phyloP scores from a whole-genome alignment of 2,888 invertebrate species.

The Melieria omissa region DNA sequence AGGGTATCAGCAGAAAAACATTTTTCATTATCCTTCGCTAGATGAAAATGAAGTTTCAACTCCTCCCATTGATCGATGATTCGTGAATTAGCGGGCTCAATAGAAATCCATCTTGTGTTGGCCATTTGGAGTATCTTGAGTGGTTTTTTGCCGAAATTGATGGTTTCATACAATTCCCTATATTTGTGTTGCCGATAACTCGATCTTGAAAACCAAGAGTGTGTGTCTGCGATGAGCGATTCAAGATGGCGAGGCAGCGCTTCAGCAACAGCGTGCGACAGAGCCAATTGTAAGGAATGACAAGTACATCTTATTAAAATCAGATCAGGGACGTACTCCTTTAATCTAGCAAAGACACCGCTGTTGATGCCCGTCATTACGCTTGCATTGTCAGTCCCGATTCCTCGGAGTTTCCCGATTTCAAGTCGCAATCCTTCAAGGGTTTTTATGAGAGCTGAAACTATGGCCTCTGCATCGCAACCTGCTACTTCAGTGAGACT shows the following conservation, averaged over 20 bases:
- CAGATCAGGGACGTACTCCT: conserved; percentile 27
- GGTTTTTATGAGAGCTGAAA: conserved; percentile 22
- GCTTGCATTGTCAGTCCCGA: conserved; percentile 40
- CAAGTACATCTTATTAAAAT: conserved; percentile 39
- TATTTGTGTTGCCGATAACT: background rate
- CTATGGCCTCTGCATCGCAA: conserved; percentile 32
- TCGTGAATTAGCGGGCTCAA: conserved; percentile 34
- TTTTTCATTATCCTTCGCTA: conserved; percentile 32
- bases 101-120: conserved; percentile 39
- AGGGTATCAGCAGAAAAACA: conserved; percentile 30
- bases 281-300: conserved; percentile 39
- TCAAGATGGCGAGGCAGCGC: background rate
- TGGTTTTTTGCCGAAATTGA: conserved; percentile 1
- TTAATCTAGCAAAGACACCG: conserved; percentile 32
- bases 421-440: conserved; percentile 23
- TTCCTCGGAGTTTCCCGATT: conserved; percentile 35
- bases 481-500: conserved; percentile 30
- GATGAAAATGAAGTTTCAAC: conserved; percentile 36
- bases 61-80: conserved; percentile 38
- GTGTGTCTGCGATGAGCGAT: background rate
- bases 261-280: background rate
- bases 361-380: conserved; percentile 37
- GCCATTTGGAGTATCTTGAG: conserved; percentile 36
- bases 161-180: background rate
- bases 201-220: background rate